These are phyloP conservation scores for Philhelius pedissequus DNA, from an alignment of 2,888 invertebrate genomes.

Conservation along the genomic window DNA sequence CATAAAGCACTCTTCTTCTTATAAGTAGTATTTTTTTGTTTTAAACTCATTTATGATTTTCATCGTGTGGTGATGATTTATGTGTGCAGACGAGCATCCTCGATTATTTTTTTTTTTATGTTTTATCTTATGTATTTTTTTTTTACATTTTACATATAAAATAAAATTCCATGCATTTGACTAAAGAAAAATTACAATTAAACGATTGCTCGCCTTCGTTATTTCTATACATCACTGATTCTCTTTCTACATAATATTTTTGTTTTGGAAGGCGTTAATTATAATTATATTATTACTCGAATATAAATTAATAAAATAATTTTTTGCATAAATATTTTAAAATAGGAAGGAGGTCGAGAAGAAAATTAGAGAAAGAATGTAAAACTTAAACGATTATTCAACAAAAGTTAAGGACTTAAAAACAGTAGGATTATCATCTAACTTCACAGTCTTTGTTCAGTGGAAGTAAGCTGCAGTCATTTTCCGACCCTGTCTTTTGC, in stretches of 20 bases:
- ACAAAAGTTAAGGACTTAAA: slow-evolving; percentile 55
- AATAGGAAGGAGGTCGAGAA: slow-evolving; percentile 10
- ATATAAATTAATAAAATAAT: slow-evolving; percentile 63
- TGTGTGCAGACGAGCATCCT: slow-evolving; percentile 18
- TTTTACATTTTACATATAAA: slow-evolving; percentile 16
- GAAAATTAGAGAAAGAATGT: background rate
- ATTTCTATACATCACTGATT: slow-evolving; percentile 44
- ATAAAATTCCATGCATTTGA: slow-evolving; percentile 64
- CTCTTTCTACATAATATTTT: slow-evolving; percentile 50
- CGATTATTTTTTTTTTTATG: background rate
- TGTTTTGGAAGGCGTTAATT: slow-evolving; percentile 59
- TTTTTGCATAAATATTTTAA: slow-evolving; percentile 59
- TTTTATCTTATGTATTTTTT: slow-evolving; percentile 22
- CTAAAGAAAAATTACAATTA: slow-evolving; percentile 48
- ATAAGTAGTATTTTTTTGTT: background rate
- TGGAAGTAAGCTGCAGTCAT: slow-evolving; percentile 79
- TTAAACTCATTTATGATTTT: slow-evolving; percentile 14
- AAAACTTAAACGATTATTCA: slow-evolving; percentile 61
- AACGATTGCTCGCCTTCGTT: slow-evolving; percentile 55
- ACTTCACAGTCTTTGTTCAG: slow-evolving; percentile 91
- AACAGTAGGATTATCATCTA: slow-evolving; percentile 85
- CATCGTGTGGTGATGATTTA: slow-evolving; percentile 37
- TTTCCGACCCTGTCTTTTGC: slow-evolving; percentile 68
- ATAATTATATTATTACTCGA: slow-evolving; percentile 41
- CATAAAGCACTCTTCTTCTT: slow-evolving; percentile 59